Conservation (phyloP, 2,113 vertebrate genomes). For the Chroicocephalus ridibundus region DNA sequence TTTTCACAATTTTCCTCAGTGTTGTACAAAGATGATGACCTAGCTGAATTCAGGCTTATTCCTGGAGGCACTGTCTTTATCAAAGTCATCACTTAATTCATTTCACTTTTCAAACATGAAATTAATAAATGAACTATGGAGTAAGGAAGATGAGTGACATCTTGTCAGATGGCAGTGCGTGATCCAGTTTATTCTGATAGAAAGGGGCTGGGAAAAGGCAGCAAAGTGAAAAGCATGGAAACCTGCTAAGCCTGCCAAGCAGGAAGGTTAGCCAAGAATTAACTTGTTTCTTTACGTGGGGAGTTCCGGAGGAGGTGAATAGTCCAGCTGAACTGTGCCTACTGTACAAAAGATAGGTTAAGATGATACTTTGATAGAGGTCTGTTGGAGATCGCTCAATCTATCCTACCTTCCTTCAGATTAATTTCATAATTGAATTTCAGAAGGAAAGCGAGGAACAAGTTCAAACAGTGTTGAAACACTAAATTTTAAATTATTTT, state of each 20-base stretch:
- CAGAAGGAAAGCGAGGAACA: background rate
- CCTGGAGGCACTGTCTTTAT: background rate
- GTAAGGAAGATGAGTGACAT: background rate
- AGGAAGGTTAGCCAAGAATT: background rate
- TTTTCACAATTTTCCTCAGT: background rate
- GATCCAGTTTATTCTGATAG: background rate
- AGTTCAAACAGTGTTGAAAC: background rate
- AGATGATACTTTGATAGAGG: background rate
- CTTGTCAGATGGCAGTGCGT: rapidly evolving
- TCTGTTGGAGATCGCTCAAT: background rate
- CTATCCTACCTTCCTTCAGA: background rate
- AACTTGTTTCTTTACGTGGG: background rate
- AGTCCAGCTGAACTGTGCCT: background rate
- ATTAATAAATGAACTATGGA: background rate
- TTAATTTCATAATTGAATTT: background rate
- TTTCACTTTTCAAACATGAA: background rate
- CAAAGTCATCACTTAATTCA: background rate
- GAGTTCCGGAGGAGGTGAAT: background rate
- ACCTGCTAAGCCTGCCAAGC: background rate
- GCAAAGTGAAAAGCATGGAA: background rate
- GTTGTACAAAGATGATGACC: background rate
- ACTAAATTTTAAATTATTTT: background rate
- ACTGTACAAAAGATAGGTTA: background rate
- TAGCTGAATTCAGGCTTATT: background rate
- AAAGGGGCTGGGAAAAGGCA: background rate